Base-by-base conservation (phyloP, 2,888 invertebrate species). In the Drosophila mulleri region DNA sequence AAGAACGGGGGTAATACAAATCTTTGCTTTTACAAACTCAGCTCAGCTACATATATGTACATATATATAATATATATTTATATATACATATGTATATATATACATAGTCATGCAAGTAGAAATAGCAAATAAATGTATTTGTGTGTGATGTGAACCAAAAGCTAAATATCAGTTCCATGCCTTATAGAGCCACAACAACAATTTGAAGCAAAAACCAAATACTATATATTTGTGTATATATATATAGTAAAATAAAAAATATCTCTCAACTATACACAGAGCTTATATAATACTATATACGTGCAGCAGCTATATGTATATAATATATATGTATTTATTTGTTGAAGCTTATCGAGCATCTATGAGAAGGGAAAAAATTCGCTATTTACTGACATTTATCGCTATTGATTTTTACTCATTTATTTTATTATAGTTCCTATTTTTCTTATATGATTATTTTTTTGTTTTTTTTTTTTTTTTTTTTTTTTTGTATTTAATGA, bases 271-370 rank as follows among this genome's bases (percentile, higher is more conserved):
- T 67, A 61, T 80, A 77, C 72, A 80, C 61, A 71, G 76, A 77
- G 53, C 80, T 77, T 77, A 41, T 32, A 14, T 14, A 5, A 14
- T 54, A 42, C 63, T 76, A 80, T 23, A 45, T 66, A 29, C 42
- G 80, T 77, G 77, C 77, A 80, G 64, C 75, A 68, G 70, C 86
- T 61, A 76, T 78, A 62, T 72, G 68, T 83, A 67, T 68, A 70
- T 76, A 9, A 29, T 48, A 32, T 48, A 50, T 50, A 32, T 50
- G 50, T 18, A 18, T 50, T 18, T 62, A 56, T 75, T 59, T 54
- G 48, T 72, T 65, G 57, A 62, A 71, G 47, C 67, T 80, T 56
- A 54, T 68, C 66, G 72, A 77, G 80, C 80, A 80, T 41, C 77
- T 77, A 77, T 77, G 80, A 77, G 80, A 77, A 80, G 72, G 50